These are phyloP conservation scores for Pharmacophagus antenor DNA, from an alignment of 2,888 invertebrate species.

Conservation along the genomic window DNA sequence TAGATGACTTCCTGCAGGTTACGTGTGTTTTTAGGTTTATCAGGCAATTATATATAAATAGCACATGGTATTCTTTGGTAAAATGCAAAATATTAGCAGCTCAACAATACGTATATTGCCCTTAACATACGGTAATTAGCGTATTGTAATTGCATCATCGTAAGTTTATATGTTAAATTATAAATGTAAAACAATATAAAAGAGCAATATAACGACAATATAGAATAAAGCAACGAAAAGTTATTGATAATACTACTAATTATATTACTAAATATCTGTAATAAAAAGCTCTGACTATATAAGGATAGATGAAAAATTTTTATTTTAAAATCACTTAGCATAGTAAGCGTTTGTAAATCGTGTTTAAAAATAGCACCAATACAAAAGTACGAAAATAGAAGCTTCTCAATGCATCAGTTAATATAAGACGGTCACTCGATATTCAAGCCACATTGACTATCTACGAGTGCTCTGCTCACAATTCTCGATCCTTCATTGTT, in stretches of 20 bases:
- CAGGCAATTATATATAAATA: too few species aligned
- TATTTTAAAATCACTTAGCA: slow-evolving; percentile 14
- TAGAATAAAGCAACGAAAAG: too few species aligned
- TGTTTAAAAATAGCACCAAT: slow-evolving; percentile 24
- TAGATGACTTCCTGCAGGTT: too few species aligned
- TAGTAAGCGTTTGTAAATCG: slow-evolving; percentile 13
- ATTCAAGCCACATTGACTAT: slow-evolving; percentile 42
- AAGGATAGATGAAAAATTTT: slow-evolving; percentile 26
- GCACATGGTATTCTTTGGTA: too few species aligned
- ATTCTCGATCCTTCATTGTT: slow-evolving; percentile 41
- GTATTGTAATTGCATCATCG: too few species aligned
- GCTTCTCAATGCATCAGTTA: slow-evolving; percentile 41
- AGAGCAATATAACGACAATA: too few species aligned
- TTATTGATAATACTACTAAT: background rate
- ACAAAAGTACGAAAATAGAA: slow-evolving; percentile 44
- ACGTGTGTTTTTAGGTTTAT: too few species aligned
- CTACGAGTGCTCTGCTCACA: slow-evolving; percentile 36
- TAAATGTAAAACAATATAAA: too few species aligned
- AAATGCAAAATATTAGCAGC: too few species aligned
- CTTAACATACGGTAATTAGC: too few species aligned
- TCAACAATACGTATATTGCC: too few species aligned
- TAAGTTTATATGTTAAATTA: too few species aligned
- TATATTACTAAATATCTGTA: background rate
- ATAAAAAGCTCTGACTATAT: slow-evolving; percentile 14
- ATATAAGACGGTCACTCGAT: slow-evolving; percentile 44